Evolutionary conservation across 1,140 invertebrate species (phyloP), one percentile per base, ranked within the genome.

Genomic region (Goniozus legneri): DNA sequence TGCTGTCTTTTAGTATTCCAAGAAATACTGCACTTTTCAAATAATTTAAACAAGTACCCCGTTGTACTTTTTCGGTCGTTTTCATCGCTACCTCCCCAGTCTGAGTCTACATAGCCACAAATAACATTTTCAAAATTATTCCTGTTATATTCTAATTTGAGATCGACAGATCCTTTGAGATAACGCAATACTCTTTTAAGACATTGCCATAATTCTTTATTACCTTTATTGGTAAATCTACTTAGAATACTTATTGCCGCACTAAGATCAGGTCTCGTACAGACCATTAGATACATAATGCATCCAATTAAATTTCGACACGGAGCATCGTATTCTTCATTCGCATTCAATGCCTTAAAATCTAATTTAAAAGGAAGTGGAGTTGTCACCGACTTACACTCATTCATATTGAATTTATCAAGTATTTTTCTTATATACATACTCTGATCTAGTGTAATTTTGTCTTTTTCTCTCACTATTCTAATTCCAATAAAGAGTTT

Each of bases 191-290:
- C 22, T n/a, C 1, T 10, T 33, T 27, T 45, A 4, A 36, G 12
- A 8, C 12, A 19, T 27, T 16, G 27, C 2, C 13, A 3, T n/a
- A 31, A 19, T 3, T 22, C 2, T 20, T 32, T 10, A 3, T 10
- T 8, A n/a, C 10, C 3, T n/a, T 18, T 6, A 6, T 12, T n/a
- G 12, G 30, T 30, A 16, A 1, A 31, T 32, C n/a, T 30, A 27
- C 35, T 46, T 2, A 37, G 21, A 8, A 4, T 3, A 2, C n/a
- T 19, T 19, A 18, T n/a, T 20, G 44, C 22, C 19, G n/a, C 19
- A 19, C 3, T 4, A 3, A 46, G 7, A 21, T 46, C 44, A 2
- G 44, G 44, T 46, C 44, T 46, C 13, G 44, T 38, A n/a, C 3
- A 13, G 22, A 31, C n/a, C 8, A 8, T 24, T 3, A 45, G 18